These are phyloP conservation scores for Fistularia commersonii DNA, from an alignment of 2,797 vertebrate genomes.

Conservation along the genomic window DNA sequence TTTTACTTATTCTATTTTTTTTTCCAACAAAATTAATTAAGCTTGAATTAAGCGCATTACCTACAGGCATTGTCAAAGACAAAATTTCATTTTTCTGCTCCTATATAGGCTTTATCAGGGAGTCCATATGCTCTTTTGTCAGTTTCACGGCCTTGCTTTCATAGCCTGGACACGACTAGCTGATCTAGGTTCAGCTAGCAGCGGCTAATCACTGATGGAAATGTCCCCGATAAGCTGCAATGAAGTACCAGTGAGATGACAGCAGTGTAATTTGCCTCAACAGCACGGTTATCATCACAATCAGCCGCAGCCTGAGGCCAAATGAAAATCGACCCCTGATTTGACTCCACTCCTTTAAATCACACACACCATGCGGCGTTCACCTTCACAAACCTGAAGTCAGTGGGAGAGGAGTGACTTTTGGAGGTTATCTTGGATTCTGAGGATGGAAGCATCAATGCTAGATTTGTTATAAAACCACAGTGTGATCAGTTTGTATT, in stretches of 20 bases:
- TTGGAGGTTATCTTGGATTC: too few relatives aligned
- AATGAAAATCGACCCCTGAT: conserved; percentile 65
- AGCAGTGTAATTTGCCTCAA: conserved; percentile 56
- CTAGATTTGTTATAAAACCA: too few relatives aligned
- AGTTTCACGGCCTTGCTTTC: conserved; percentile 9
- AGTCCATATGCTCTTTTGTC: conserved; percentile 7
- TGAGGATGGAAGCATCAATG: not conserved
- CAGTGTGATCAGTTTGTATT: too few relatives aligned
- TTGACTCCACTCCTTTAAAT: conserved; percentile 34
- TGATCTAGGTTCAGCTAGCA: conserved; percentile 22
- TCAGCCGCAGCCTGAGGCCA: conserved; percentile 46
- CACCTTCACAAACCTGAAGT: conserved; percentile 3
- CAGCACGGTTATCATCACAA: conserved; percentile 53
- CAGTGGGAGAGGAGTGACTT: not conserved
- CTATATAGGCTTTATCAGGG: not conserved
- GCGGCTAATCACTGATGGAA: conserved; percentile 52
- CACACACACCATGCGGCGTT: conserved; percentile 20
- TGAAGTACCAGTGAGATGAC: conserved; percentile 62
- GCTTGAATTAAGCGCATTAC: not conserved
- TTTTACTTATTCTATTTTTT: too few relatives aligned
- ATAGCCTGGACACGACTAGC: conserved; percentile 4
- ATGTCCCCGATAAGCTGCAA: conserved; percentile 57
- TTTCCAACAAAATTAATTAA: too few relatives aligned
- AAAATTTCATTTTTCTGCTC: not conserved
- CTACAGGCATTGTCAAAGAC: too few relatives aligned